A percentile compares a stretch with the other conserved stretches of the same genome.
Conservation (phyloP, 2,113 vertebrate species). For the Pachypanchax playfairii region DNA sequence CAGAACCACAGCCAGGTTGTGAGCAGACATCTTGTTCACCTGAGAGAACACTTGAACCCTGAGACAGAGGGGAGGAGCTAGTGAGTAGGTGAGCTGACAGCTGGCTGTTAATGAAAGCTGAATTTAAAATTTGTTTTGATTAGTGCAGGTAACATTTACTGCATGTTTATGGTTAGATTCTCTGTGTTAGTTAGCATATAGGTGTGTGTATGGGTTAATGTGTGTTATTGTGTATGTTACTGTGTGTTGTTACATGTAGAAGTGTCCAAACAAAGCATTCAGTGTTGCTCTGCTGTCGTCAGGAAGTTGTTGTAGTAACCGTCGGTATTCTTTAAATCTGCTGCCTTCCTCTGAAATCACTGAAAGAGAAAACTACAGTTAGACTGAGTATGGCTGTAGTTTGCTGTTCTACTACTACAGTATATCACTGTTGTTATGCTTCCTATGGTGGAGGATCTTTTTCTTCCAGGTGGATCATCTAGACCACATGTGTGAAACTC, state of each 20-base stretch:
- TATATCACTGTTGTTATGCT: no score
- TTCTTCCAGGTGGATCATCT: no score
- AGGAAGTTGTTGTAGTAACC: slow-evolving; percentile 65
- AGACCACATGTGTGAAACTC: no score
- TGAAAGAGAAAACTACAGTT: slow-evolving; percentile 25
- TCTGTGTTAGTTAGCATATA: no score
- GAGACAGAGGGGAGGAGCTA: slow-evolving; percentile 4
- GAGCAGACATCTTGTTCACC: slow-evolving; percentile 77
- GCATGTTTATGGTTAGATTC: no score
- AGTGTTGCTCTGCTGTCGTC: slow-evolving; percentile 64
- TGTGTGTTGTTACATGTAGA: slow-evolving; percentile 68
- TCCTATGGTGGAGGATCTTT: no score
- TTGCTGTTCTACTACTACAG: not conserved
- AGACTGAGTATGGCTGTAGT: not conserved
- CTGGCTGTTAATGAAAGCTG: not conserved
- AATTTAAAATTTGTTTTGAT: not conserved
- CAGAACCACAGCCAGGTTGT: slow-evolving; percentile 80
- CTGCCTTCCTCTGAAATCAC: slow-evolving; percentile 50
- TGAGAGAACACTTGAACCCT: slow-evolving; percentile 79
- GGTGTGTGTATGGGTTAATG: no score
- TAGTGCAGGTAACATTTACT: no score
- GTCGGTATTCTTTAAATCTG: slow-evolving; percentile 63
- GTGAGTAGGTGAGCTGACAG: not conserved
- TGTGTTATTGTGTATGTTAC: not conserved
- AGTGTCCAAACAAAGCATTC: slow-evolving; percentile 72